These are phyloP conservation scores for Bombyx mori DNA, from an alignment of 1,140 invertebrate species.

Conservation along the genomic window ASM3026992v2 NC_085110.1:5439501-5440000, in stretches of 20 bases:
- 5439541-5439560: slow-evolving; percentile 34
- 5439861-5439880: slow-evolving; percentile 64
- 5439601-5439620: slow-evolving; percentile 30
- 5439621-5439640: slow-evolving; percentile 36
- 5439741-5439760: slow-evolving; percentile 71
- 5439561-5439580: slow-evolving; percentile 22
- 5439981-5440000: too few species aligned
- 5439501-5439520: background rate
- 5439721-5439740: slow-evolving; percentile 60
- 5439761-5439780: slow-evolving; percentile 65
- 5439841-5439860: slow-evolving; percentile 67
- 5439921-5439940: slow-evolving; percentile 31
- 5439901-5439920: slow-evolving; percentile 43
- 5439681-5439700: slow-evolving; percentile 62
- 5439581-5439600: slow-evolving; percentile 50
- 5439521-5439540: slow-evolving; percentile 19
- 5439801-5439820: slow-evolving; percentile 69
- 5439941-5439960: too few species aligned
- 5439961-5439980: too few species aligned
- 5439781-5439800: slow-evolving; percentile 66
- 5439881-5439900: slow-evolving; percentile 62
- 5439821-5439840: slow-evolving; percentile 72
- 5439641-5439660: slow-evolving; percentile 49
- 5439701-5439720: slow-evolving; percentile 58
- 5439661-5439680: slow-evolving; percentile 71